Percentiles rank a stretch among this genome's conserved stretches.
Conservation (phyloP, 2,113 vertebrate species). For the Balaenoptera acutorostrata region DNA sequence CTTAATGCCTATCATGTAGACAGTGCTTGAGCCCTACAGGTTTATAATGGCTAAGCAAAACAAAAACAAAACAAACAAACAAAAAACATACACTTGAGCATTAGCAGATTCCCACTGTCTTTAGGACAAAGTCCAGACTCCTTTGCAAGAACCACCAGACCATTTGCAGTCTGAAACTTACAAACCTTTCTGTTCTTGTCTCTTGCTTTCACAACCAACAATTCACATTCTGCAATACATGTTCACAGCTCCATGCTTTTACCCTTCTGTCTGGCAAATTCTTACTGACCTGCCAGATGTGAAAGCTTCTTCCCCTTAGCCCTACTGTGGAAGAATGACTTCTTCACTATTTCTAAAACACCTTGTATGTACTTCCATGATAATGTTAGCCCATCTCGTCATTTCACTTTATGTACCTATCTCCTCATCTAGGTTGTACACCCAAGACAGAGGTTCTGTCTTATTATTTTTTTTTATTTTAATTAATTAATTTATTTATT, state of each 20-base stretch:
- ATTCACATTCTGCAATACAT: neutral
- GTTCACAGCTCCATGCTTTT: neutral
- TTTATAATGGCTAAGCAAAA: neutral
- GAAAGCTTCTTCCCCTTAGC: neutral
- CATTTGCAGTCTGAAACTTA: neutral
- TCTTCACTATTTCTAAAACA: neutral
- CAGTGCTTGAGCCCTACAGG: neutral
- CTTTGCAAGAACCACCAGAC: neutral
- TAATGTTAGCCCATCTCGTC: too few species aligned
- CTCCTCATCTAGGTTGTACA: neutral
- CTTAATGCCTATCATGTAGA: neutral
- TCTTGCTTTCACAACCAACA: neutral
- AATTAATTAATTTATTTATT: too few species aligned
- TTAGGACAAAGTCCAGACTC: slow-evolving; percentile 6
- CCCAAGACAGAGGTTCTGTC: neutral
- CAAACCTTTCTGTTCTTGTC: neutral
- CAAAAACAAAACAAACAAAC: too few species aligned
- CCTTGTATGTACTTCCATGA: neutral
- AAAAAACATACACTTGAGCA: neutral
- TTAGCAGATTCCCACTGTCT: neutral
- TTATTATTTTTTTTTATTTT: neutral
- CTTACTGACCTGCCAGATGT: neutral
- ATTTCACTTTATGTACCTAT: neutral
- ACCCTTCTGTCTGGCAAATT: neutral
- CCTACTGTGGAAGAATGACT: neutral